Evolutionary conservation across 2,797 vertebrate genomes (phyloP).

Genomic region (Holocentrus rufus): DNA sequence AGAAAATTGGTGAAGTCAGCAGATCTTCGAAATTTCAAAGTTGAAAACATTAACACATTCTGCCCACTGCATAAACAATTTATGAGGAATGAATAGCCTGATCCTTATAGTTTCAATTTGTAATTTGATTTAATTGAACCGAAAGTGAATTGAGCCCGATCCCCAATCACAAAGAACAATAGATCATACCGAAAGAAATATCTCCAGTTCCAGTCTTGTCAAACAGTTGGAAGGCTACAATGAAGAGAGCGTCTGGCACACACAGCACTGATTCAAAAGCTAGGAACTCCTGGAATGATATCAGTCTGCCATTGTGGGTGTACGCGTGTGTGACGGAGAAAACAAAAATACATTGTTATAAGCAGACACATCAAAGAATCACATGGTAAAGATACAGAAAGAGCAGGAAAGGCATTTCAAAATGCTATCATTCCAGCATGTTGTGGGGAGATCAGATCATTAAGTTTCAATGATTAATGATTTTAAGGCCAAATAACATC

Average conservation of each 20-base stretch:
- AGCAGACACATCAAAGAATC: neutral
- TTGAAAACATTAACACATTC: neutral
- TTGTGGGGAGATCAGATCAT: too few species aligned
- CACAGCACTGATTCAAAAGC: slow-evolving; percentile 98
- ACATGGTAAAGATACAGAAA: neutral
- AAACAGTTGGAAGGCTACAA: slow-evolving; percentile 98
- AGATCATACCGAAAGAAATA: slow-evolving; percentile 92
- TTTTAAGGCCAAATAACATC: too few species aligned
- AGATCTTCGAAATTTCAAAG: neutral
- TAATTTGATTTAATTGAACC: neutral
- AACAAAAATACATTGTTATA: slow-evolving; percentile 16
- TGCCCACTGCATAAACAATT: too few species aligned
- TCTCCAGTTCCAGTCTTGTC: slow-evolving; percentile 96
- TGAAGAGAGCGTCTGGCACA: slow-evolving; percentile 96
- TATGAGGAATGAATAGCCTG: too few species aligned
- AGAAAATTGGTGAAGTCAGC: neutral
- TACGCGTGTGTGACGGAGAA: neutral
- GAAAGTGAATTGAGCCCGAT: neutral
- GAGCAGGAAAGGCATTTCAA: neutral
- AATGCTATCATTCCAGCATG: too few species aligned
- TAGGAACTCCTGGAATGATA: slow-evolving; percentile 98
- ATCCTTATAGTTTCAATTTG: too few species aligned
- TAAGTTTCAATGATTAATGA: too few species aligned
- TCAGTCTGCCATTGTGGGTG: slow-evolving; percentile 83
- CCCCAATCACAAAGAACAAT: neutral